Evolutionary conservation across 1,140 invertebrate species (phyloP), one percentile per base, ranked within the genome.

Genomic region (Schlechtendalia chinensis): DNA sequence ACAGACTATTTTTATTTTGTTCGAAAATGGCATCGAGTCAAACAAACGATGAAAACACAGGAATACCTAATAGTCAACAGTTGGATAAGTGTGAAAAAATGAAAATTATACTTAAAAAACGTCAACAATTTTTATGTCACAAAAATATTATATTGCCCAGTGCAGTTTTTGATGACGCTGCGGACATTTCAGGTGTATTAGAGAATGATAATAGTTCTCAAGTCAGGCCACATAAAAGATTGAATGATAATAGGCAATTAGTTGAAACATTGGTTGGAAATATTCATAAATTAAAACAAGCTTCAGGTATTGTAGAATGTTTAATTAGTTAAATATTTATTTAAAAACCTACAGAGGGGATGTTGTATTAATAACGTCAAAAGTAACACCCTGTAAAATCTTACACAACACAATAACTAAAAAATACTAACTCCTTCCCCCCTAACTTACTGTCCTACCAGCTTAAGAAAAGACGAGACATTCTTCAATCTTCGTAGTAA

Each of bases 91-190:
- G 47, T 47, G 5, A 24, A 24, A 61, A 77, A 61, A 16, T 77
- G 47, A 39, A 77, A 61, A 8, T 19, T 27, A 16, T 61, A 59
- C 54, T 77, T 50, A 29, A 27, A 61, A 32, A 8, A 77, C 54
- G 74, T 59, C 47, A 77, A 27, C 47, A 59, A 61, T 27, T 59
- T 47, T 24, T 22, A 19, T n/a, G 22, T 27, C 19, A 10, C 1
- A 61, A 47, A 29, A n/a, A 59, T 19, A 45, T 77, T 24, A 5
- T 0, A n/a, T 11, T 77, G 10, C 74, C 74, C 16, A 22, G 74
- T 24, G 56, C 56, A 10, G 16, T 10, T 77, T 0, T 11, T 29
- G 74, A 61, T 16, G 74, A 61, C 11, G 32, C 32, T 39, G 47
- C 16, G 4, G 74, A 77, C 2, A 19, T 47, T 17, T 58, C 32